Conservation (phyloP, 2,888 invertebrate species). For the Apoda limacodes region DNA sequence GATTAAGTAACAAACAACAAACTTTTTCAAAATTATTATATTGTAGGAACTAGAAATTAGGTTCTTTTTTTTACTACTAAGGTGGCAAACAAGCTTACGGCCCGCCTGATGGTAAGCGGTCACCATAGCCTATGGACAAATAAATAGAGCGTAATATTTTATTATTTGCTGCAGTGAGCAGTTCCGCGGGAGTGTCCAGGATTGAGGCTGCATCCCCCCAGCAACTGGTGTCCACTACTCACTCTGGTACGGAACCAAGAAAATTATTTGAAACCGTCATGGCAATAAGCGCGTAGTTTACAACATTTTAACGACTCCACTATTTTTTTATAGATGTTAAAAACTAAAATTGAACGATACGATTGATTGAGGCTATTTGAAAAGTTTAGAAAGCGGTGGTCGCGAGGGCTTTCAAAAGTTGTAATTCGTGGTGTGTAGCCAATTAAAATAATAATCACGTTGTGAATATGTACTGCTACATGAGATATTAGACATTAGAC, state of each 20-base stretch:
- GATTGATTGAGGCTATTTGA: no score
- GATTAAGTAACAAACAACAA: no score
- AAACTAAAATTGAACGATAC: no score
- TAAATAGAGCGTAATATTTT: background rate
- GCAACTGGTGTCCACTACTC: conserved; percentile 46
- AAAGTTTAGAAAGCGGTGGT: no score
- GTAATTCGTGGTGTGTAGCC: no score
- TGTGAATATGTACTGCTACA: no score
- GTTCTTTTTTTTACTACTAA: no score
- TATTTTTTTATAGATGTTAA: background rate
- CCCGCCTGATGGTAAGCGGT: background rate
- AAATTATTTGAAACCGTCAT: background rate
- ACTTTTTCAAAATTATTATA: background rate
- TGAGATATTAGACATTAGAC: no score
- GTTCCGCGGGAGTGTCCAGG: conserved; percentile 24
- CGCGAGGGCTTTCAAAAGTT: no score
- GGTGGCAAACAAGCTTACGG: no score
- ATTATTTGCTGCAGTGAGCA: conserved; percentile 30
- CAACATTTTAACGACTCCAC: no score
- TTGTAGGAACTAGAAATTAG: background rate
- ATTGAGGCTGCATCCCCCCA: conserved; percentile 40
- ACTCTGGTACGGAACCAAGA: conserved; percentile 32
- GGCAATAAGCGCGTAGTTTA: background rate
- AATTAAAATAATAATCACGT: no score
- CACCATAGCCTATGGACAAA: background rate